Percentiles rank a stretch among this genome's conserved stretches.
Conservation (phyloP, 1,140 invertebrate species). For the Marisa cornuarietis region DNA sequence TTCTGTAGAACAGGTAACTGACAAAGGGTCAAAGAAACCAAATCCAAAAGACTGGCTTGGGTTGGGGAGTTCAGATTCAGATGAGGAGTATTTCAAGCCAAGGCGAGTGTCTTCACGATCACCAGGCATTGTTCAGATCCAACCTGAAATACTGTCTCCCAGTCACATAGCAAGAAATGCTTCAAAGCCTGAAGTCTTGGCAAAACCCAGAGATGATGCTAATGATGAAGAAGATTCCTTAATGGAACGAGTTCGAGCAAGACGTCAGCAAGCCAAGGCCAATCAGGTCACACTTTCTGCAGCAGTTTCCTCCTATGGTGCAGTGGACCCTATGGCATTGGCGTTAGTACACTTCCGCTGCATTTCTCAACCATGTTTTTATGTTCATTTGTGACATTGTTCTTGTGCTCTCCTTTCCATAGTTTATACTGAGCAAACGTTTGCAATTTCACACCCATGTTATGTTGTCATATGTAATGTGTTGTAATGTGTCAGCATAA, state of each 20-base stretch:
- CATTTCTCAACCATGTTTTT: too few relatives aligned
- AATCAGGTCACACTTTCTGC: not conserved
- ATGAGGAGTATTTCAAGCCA: conserved; percentile 41
- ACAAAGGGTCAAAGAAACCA: conserved; percentile 2
- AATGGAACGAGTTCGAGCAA: conserved; percentile 24
- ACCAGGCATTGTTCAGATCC: conserved; percentile 23
- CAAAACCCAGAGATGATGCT: conserved; percentile 5
- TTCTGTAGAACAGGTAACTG: not conserved
- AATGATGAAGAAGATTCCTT: conserved; percentile 32
- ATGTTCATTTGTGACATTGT: too few relatives aligned
- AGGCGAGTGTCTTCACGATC: conserved; percentile 23
- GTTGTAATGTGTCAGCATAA: too few relatives aligned
- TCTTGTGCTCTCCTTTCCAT: too few relatives aligned
- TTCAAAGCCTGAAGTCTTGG: not conserved
- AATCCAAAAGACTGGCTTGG: conserved; percentile 43
- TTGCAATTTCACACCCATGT: too few relatives aligned
- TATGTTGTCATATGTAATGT: too few relatives aligned
- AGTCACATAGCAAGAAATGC: not conserved
- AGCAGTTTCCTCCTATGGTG: not conserved
- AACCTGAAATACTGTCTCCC: conserved; percentile 18
- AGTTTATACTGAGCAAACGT: too few relatives aligned
- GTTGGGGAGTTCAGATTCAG: conserved; percentile 43
- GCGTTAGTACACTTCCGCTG: not conserved
- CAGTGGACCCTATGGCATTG: not conserved
- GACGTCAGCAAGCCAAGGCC: conserved; percentile 26